phyloP scores from a whole-genome alignment of 2,888 invertebrate genomes.

The Allacma fusca region DNA sequence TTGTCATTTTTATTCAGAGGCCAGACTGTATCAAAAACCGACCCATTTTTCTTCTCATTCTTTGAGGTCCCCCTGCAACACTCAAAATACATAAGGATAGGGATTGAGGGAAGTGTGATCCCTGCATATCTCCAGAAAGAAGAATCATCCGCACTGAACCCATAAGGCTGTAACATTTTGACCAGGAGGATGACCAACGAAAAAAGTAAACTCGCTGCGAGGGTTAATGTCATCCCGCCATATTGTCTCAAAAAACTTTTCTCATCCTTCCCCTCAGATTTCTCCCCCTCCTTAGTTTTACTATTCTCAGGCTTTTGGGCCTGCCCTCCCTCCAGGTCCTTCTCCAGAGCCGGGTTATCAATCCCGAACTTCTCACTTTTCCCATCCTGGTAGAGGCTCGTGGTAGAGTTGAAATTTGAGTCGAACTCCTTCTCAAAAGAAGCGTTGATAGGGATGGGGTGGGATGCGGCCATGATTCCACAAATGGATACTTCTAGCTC shows the following conservation, averaged over 20 bases:
- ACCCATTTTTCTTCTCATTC: background rate
- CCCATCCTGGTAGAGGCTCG: background rate
- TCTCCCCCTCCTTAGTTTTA: background rate
- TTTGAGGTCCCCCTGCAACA: background rate
- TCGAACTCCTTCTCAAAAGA: too few species aligned
- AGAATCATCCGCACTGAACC: slow-evolving; percentile 2
- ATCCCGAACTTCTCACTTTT: slow-evolving; percentile 26
- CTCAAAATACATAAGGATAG: slow-evolving; percentile 28
- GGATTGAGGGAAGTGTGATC: slow-evolving; percentile 21
- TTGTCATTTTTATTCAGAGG: slow-evolving; percentile 30
- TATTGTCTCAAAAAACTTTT: slow-evolving; percentile 43
- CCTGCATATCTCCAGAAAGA: slow-evolving; percentile 39
- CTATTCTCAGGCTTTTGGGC: background rate
- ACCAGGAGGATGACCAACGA: slow-evolving; percentile 28
- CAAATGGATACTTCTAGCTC: too few species aligned
- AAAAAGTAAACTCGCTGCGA: slow-evolving; percentile 29
- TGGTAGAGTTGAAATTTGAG: too few species aligned
- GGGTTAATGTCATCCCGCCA: slow-evolving; percentile 48
- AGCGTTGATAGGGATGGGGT: too few species aligned
- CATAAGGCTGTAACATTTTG: slow-evolving; percentile 22
- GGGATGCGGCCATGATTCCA: too few species aligned
- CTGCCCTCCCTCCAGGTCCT: background rate
- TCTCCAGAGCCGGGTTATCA: slow-evolving; percentile 18
- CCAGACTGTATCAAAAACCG: slow-evolving; percentile 42
- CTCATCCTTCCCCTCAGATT: background rate